Evolutionary conservation across 2,113 vertebrate species (phyloP).

Genomic region (Penelope pileata): DNA sequence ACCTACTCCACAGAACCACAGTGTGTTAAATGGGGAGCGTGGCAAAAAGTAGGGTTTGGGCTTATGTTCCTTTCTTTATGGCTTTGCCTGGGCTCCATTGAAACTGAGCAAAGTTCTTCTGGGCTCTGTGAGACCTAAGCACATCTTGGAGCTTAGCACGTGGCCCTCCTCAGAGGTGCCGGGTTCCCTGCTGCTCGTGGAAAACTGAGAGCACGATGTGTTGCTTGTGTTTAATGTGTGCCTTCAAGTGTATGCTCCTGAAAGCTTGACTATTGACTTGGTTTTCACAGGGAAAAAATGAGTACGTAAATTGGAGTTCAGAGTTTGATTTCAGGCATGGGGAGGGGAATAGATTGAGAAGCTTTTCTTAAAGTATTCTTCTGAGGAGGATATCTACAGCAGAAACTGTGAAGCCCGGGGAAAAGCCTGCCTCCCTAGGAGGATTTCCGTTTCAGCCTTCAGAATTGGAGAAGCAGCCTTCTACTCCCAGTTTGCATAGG

Average conservation of each 20-base stretch:
- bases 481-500: not conserved
- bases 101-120: not conserved
- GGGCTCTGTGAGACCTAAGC: not conserved
- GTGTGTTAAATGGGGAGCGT: not conserved
- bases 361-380: not conserved
- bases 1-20: not conserved
- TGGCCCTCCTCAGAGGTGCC: not conserved
- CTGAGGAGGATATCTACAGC: not conserved
- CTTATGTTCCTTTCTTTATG: not conserved
- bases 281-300: not conserved
- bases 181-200: not conserved
- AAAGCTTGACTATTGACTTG: not conserved
- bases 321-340: not conserved
- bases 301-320: fast-evolving
- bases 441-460: not conserved
- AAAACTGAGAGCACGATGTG: not conserved
- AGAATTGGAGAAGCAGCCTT: not conserved
- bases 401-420: not conserved
- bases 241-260: not conserved
- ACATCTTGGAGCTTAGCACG: not conserved
- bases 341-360: not conserved
- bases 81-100: not conserved
- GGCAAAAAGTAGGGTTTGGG: not conserved
- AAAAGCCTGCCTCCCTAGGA: not conserved
- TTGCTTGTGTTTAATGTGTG: not conserved